These are phyloP conservation scores for Noctua janthe DNA, from an alignment of 2,888 invertebrate genomes.

Conservation along the genomic window DNA sequence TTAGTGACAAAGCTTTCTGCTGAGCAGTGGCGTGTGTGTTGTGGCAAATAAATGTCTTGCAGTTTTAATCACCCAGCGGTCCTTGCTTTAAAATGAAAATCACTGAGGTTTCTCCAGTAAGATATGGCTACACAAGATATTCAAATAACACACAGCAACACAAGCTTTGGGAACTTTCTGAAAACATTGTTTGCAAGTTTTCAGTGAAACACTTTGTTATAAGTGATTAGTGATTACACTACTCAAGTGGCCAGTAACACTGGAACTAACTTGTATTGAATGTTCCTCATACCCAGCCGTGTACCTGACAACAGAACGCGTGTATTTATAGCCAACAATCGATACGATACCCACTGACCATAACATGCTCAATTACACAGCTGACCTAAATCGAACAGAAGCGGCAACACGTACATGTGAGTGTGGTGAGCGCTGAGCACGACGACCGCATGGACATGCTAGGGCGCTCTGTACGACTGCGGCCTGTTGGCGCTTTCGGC, in stretches of 20 bases:
- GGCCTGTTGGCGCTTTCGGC: conserved; percentile 38
- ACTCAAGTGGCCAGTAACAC: neutral
- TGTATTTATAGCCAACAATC: conserved; percentile 71
- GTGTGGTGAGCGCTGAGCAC: conserved; percentile 22
- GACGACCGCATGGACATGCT: conserved; percentile 51
- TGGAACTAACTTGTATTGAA: neutral
- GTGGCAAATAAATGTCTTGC: neutral
- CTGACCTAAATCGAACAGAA: conserved; percentile 51
- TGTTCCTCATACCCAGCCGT: conserved; percentile 66
- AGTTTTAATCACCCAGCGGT: neutral
- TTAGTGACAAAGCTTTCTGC: neutral
- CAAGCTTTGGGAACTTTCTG: neutral
- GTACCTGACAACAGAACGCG: conserved; percentile 81
- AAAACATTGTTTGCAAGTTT: neutral
- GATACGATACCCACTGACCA: conserved; percentile 68
- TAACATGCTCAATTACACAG: conserved; percentile 50
- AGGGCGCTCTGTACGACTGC: conserved; percentile 17
- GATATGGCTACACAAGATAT: neutral
- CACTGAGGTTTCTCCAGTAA: neutral
- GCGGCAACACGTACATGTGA: conserved; percentile 44
- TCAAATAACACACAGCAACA: neutral
- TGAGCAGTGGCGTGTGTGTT: neutral
- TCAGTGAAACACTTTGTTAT: neutral
- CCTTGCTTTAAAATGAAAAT: neutral
- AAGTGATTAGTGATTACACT: neutral